Evolutionary conservation across 1,140 invertebrate species (phyloP), one percentile per base, ranked within the genome.

Genomic region (Drosophila kurseongensis): DNA sequence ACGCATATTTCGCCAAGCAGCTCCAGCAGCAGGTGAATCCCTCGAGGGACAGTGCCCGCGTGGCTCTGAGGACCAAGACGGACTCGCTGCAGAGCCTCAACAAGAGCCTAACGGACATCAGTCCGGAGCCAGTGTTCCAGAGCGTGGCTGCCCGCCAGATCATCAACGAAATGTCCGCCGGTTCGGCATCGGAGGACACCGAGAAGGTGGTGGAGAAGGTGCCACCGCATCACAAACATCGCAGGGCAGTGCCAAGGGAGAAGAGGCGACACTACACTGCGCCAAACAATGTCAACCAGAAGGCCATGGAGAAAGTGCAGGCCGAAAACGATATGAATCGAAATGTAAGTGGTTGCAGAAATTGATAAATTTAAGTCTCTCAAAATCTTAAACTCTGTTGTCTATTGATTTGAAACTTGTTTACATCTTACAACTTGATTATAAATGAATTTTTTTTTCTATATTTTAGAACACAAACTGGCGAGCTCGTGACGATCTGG

Each of bases 241-340:
- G 94, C 52, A 92, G 96, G 44, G 94, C 95, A 27, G 94, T 97
- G 5, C 96, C 96, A 0, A 95, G 95, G 68, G 96, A 97, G 81
- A 97, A 97, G 92, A 93, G 97, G 45, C 93, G 97, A 55, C 97
- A 97, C 92, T 96, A 97, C 90, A 98, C 97, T 0, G 97, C 98
- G 6, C 97, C 97, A 9, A 94, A 95, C 86, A 94, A 94, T 91
- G 83, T 94, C 9, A 94, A 94, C 68, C 93, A 94, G 32, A 94
- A 94, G 74, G 93, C 93, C n/a, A 91, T 94, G 42, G 94, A 94
- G 76, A 94, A 94, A 80, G 91, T 94, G 75, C 93, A 94, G 42
- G 93, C 93, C 12, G 93, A 94, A 68, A 92, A 92, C 56, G 92
- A 93, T 45, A 92, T 91, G 66, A 94, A 94, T 84, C 93, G 94